Evolutionary conservation across 2,888 invertebrate genomes (phyloP), one percentile per base, ranked within the genome.

Genomic region (Zaprionus lineosus): DNA sequence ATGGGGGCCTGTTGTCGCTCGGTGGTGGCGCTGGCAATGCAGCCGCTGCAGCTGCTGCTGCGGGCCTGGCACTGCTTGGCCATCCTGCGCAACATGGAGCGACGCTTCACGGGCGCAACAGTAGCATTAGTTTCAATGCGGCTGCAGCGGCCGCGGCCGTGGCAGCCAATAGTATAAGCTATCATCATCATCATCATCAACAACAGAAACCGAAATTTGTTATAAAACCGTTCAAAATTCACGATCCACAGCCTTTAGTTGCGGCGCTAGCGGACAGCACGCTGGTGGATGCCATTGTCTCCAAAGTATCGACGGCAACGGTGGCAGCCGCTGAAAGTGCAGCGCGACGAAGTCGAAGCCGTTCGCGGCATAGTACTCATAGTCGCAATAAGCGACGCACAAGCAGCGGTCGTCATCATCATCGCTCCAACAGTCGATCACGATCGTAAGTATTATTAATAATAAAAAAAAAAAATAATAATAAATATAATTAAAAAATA

Each of bases 201-300:
- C 81, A 81, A 60, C 73, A 86, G 63, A 90, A 90, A 86, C 84
- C 87, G 50, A 90, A 89, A 88, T 89, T 90, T 77, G 85, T 89
- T 83, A 90, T 90, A 75, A 90, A 90, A 86, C 90, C 90, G 61
- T 90, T 90, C 84, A 90, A 90, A 89, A 87, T 90, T 84, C 88
- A 89, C 81, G 89, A 90, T 84, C 87, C 89, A 83, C 88, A 83
- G 91, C 87, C 89, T 40, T 81, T 89, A 62, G 89, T 89, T 36
- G 86, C 89, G 26, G 88, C 89, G 0, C 74, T 89, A 15, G 88
- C 88, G 21, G 89, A 89, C 62, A 89, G 88, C 70, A 84, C 88
- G 7, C 76, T 89, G 41, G 88, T 89, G 57, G 89, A 89, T 60
- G 87, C 89, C 43, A 89, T 89, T 55, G 89, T 89, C 18, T 88